Base-by-base conservation (phyloP, 2,797 vertebrate species). In the Micromesistius poutassou region DNA sequence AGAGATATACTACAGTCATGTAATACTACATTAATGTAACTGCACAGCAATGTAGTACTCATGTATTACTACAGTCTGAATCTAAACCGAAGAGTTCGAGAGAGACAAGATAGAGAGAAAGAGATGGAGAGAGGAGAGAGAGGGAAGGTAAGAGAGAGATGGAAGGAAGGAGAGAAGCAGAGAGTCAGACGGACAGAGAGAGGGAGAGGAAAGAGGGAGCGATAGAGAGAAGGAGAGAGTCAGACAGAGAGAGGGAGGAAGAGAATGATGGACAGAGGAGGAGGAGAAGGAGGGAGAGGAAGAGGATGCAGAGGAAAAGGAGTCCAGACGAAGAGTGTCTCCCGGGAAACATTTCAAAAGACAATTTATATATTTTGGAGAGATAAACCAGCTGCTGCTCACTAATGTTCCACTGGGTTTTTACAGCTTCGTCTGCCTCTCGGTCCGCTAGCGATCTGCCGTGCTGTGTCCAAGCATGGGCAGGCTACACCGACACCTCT, bases 341-440 rank as follows among this genome's bases (percentile, higher is more conserved):
- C 89, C 82, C 25, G 91, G 89, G 93, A 79, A 90, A 91, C 91
- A 88, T 94, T 93, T 91, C 87, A 82, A 91, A 92, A 92, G 87
- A 93, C 91, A 93, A 91, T 94, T 93, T 94, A 93, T 93, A 91
- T 85, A 88, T 93, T 89, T 92, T 93, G 93, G 91, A 93, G 85
- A 92, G 89, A 92, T 93, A 91, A 93, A 93, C 87, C 87, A 91
- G 93, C 91, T 93, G 93, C 90, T 86, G 87, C 87, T 87, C 85
- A 50, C 91, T 92, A 92, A 93, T 93, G 78, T 89, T 87, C 86
- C 90, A 91, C 91, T 91, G 90, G 91, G 82, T 71, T 87, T 91
- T 93, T 89, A 89, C 86, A 86, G 89, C 86, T 86, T 86, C 62
- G 90, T 87, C 90, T 91, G 30, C 86, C 87, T 85, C 86, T 72